These are phyloP conservation scores for Parazoanthus darwini DNA, from an alignment of 92 coral and sea anemone species.

Conservation along the genomic window DNA sequence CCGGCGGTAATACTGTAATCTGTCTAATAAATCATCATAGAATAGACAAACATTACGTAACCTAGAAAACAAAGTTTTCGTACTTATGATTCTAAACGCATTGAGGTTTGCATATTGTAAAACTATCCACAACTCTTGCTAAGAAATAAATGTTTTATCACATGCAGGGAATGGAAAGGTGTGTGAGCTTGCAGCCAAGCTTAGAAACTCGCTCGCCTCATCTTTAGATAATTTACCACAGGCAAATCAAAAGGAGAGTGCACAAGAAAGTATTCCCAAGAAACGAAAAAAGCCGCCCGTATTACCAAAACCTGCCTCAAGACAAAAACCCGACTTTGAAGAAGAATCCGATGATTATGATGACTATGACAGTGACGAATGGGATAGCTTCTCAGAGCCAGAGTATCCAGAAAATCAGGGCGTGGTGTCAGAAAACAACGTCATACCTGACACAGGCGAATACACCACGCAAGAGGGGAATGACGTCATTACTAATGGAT, in stretches of 20 bases:
- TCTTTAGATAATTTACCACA: background rate
- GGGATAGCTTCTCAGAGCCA: constrained; percentile 27
- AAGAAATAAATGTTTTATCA: background rate
- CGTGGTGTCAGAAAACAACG: background rate
- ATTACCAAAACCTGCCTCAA: constrained; percentile 14
- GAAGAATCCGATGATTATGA: constrained; percentile 14
- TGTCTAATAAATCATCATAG: background rate
- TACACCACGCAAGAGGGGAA: background rate
- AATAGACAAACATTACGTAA: background rate
- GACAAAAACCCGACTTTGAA: background rate
- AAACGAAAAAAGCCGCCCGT: background rate
- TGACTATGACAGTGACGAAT: constrained; percentile 25
- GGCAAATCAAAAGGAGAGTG: background rate
- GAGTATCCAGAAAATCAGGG: constrained; percentile 6
- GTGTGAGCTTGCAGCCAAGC: constrained; percentile 21
- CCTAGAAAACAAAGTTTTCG: too few species aligned
- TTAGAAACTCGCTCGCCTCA: constrained; percentile 11
- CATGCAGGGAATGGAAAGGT: background rate
- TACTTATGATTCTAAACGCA: too few species aligned
- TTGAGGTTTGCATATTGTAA: too few species aligned
- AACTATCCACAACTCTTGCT: too few species aligned
- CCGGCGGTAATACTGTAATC: background rate
- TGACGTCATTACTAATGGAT: background rate
- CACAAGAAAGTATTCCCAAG: background rate
- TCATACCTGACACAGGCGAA: background rate